These are phyloP conservation scores for Nudaria mundana DNA, from an alignment of 2,888 invertebrate species.

Conservation along the genomic window DNA sequence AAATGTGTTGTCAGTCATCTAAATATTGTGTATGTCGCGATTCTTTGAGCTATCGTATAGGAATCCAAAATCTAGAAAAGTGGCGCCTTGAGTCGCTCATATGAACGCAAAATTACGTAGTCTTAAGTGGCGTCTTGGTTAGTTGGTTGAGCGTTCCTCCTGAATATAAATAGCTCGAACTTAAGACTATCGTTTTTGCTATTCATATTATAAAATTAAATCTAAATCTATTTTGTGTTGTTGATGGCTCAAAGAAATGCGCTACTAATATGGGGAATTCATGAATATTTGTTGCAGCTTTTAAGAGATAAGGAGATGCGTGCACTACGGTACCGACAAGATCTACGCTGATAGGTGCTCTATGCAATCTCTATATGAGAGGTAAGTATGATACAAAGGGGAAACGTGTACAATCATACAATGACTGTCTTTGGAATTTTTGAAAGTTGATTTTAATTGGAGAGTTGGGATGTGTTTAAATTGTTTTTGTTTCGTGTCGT, in stretches of 20 bases:
- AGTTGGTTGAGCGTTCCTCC: no score
- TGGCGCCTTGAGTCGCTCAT: neutral
- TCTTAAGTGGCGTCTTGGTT: no score
- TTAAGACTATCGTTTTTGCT: no score
- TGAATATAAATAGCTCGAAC: no score
- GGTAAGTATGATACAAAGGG: constrained; percentile 59
- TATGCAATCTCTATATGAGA: constrained; percentile 41
- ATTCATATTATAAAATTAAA: no score
- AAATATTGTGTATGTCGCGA: constrained; percentile 13
- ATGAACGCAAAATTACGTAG: no score
- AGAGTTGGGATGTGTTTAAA: no score
- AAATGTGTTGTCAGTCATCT: constrained; percentile 29
- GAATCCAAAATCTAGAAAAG: no score
- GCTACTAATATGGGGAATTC: constrained; percentile 71
- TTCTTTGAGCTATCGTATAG: constrained; percentile 37
- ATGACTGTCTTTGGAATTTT: constrained; percentile 1
- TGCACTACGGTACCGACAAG: constrained; percentile 52
- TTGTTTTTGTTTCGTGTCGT: no score
- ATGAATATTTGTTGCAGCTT: constrained; percentile 80
- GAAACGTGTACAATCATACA: constrained; percentile 21
- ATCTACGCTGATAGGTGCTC: constrained; percentile 56
- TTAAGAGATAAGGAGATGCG: constrained; percentile 69
- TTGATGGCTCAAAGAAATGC: constrained; percentile 52
- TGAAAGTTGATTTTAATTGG: no score
- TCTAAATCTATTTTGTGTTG: constrained; percentile 5